These are phyloP conservation scores for Amorpha juglandis DNA, from an alignment of 2,888 invertebrate species.

Conservation along the genomic window DNA sequence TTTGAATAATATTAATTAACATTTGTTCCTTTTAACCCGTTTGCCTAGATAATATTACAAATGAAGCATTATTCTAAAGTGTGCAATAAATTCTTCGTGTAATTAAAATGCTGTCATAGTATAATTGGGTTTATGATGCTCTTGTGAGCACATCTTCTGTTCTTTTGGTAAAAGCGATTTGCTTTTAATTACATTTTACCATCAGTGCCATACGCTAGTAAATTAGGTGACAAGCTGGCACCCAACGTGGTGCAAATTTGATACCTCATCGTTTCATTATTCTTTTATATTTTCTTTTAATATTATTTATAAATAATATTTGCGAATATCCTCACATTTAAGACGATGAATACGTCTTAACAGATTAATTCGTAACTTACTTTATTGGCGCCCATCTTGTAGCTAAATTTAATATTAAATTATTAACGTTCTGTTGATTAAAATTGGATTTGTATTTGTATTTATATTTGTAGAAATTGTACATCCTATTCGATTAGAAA, in stretches of 20 bases:
- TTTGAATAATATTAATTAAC: neutral
- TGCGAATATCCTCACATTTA: neutral
- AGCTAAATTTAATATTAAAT: neutral
- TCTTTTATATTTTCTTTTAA: neutral
- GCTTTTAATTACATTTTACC: slow-evolving; percentile 33
- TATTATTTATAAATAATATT: neutral
- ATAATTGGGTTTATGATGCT: slow-evolving; percentile 45
- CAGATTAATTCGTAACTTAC: neutral
- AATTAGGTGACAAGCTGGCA: slow-evolving; percentile 8
- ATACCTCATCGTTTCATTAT: neutral
- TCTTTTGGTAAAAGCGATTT: slow-evolving; percentile 27
- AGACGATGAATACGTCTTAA: neutral
- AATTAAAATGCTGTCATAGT: slow-evolving; percentile 48
- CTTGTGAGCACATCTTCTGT: slow-evolving; percentile 34
- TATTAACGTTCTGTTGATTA: neutral
- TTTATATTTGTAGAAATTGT: neutral
- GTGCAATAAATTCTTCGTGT: slow-evolving; percentile 36
- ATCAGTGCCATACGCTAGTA: neutral
- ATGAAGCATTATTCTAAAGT: slow-evolving; percentile 11
- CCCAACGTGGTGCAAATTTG: slow-evolving; percentile 8
- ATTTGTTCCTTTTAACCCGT: neutral
- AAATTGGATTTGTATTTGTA: neutral
- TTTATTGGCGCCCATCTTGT: slow-evolving; percentile 8
- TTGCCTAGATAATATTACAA: neutral
- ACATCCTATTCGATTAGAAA: neutral